Evolutionary conservation across 2,113 vertebrate genomes (phyloP), one percentile per base, ranked within the genome.

Genomic region (Sinosuthora webbiana): DNA sequence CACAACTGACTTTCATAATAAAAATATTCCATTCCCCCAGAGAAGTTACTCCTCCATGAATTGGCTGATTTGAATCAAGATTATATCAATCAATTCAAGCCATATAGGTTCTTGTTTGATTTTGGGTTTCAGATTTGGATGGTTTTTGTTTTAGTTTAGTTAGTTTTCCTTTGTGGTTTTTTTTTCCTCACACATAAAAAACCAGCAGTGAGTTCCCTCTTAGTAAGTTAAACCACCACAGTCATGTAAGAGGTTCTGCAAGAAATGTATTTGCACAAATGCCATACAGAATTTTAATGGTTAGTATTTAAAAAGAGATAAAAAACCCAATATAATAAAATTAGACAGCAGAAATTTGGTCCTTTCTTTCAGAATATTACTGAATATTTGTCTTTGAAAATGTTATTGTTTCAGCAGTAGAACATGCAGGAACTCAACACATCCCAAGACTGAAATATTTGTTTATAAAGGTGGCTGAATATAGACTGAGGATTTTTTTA

Each of bases 91-190:
- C 59, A 23, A 45, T 59, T 77, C 23, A 77, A 64, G 39, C 59
- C 0, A 1, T 75, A 79, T 53, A n/a, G 15, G 11, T n/a, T 45
- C 9, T 44, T 35, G 1, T 50, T 75, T 59, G 4, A 11, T 60
- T 60, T 68, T 25, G 14, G 2, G 7, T 35, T 35, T 76, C 0
- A 0, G 20, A 16, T 75, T 76, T 39, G 15, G 3, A 7, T 63
- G 20, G 2, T 10, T 33, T 44, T n/a, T 16, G 19, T 22, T 19
- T 49, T 63, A 24, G 9, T 37, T 56, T 49, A 18, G 20, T 63
- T 28, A 20, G 1, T 52, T 89, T 89, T 59, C 11, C 11, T 59
- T 75, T 82, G 23, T 39, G 23, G 1, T 33, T 62, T 16, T 39
- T 39, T 75, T 77, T n/a, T 16, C 18, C 7, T 31, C 13, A 30